A percentile compares a stretch with the other conserved stretches of the same genome.
phyloP scores from a whole-genome alignment of 2,113 vertebrate species.

The Zonotrichia leucophrys region DNA sequence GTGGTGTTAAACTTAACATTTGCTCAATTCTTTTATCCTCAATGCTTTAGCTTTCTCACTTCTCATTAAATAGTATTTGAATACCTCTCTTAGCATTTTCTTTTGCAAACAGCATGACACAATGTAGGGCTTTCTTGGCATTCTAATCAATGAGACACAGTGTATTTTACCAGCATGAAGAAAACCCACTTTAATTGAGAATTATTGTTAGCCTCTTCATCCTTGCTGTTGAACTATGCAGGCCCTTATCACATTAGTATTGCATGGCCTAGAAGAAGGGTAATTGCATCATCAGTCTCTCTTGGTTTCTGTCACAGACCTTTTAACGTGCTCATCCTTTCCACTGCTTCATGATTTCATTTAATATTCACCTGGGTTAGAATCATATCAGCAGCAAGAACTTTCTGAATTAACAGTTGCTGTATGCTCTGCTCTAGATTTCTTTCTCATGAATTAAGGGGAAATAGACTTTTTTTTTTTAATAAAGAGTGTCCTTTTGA shows the following conservation, averaged over 20 bases:
- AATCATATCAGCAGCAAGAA: background rate
- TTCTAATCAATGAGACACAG: conserved; percentile 33
- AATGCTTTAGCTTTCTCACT: background rate
- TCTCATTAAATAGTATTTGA: conserved; percentile 36
- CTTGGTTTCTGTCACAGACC: conserved; percentile 9
- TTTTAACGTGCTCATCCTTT: conserved; percentile 55
- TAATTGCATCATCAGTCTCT: conserved; percentile 52
- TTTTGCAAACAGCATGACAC: conserved; percentile 18
- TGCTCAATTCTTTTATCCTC: background rate
- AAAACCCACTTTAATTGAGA: conserved; percentile 37
- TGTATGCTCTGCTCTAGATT: background rate
- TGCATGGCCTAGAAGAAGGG: background rate
- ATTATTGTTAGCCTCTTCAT: conserved; percentile 44
- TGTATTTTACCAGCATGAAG: conserved; percentile 12
- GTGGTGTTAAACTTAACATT: background rate
- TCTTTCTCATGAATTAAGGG: background rate
- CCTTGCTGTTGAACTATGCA: conserved; percentile 33
- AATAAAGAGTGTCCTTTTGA: background rate
- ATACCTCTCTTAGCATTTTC: background rate
- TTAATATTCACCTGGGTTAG: conserved; percentile 47
- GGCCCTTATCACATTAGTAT: conserved; percentile 3
- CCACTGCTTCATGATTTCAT: conserved; percentile 49
- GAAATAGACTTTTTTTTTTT: background rate
- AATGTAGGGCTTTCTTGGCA: background rate
- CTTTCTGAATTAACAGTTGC: background rate